These are phyloP conservation scores for Cataglyphis livida DNA, from an alignment of 2,888 invertebrate species.

Conservation along the genomic window DNA sequence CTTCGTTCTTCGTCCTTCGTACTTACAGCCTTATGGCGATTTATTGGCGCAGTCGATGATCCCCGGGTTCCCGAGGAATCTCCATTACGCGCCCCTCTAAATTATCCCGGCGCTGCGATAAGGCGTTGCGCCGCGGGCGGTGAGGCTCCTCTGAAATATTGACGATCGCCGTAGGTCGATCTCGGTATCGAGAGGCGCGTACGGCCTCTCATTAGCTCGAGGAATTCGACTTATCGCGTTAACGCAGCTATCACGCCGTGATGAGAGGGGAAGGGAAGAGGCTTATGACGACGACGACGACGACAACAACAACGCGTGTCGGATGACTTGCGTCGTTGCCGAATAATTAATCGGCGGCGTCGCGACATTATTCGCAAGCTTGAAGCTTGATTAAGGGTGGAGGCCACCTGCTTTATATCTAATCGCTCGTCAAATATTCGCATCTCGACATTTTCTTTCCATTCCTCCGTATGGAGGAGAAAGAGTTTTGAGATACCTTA, in stretches of 20 bases:
- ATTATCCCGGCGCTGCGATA: conserved; percentile 70
- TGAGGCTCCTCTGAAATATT: conserved; percentile 59
- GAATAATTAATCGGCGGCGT: conserved; percentile 41
- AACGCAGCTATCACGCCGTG: conserved; percentile 59
- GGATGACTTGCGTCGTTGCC: conserved; percentile 36
- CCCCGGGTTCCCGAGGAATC: conserved; percentile 67
- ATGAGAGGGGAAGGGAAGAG: not conserved
- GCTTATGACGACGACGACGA: conserved; percentile 26
- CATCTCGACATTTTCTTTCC: not conserved
- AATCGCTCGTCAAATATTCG: conserved; percentile 17
- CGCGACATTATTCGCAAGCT: conserved; percentile 49
- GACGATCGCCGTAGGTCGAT: conserved; percentile 53
- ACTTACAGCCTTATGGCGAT: conserved; percentile 69
- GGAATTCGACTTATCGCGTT: conserved; percentile 71
- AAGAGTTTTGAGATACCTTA: not conserved
- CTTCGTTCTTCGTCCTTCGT: conserved; percentile 59
- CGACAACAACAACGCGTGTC: conserved; percentile 42
- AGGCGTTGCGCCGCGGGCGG: conserved; percentile 47
- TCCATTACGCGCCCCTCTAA: conserved; percentile 72
- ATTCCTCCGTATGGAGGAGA: not conserved
- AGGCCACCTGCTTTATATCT: not conserved
- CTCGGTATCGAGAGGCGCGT: conserved; percentile 60
- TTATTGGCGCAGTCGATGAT: conserved; percentile 69
- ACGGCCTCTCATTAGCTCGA: conserved; percentile 59
- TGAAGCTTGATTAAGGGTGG: conserved; percentile 7